Conservation (phyloP, 1,140 invertebrate genomes). For the Eurytemora carolleeae region DNA sequence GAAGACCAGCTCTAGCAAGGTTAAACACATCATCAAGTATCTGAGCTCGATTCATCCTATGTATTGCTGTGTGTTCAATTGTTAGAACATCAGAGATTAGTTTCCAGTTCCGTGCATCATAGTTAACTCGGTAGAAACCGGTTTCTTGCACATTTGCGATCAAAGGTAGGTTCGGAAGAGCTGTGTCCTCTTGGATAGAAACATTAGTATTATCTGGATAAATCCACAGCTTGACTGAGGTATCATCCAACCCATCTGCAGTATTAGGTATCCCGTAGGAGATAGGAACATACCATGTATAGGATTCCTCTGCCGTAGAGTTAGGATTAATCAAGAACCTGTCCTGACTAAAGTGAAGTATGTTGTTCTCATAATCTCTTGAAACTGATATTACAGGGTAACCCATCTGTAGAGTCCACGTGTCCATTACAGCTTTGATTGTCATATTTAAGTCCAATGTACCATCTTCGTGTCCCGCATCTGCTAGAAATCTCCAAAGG, state of each 20-base stretch:
- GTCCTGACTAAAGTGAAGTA: not conserved
- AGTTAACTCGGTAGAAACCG: constrained; percentile 34
- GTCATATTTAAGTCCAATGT: constrained; percentile 24
- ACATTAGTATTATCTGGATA: not conserved
- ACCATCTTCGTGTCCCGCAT: not conserved
- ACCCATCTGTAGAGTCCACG: constrained; percentile 31
- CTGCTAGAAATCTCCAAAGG: not conserved
- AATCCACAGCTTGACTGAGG: not conserved
- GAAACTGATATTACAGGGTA: constrained; percentile 25
- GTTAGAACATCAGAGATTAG: constrained; percentile 25
- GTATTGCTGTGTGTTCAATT: constrained; percentile 24
- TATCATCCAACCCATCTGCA: not conserved
- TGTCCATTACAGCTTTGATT: constrained; percentile 32
- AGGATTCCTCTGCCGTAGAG: not conserved
- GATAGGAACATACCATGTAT: constrained; percentile 2
- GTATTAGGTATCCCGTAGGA: not conserved
- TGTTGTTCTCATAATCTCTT: not conserved
- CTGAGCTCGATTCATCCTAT: constrained; percentile 33
- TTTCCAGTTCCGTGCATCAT: constrained; percentile 32
- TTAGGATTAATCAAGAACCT: not conserved
- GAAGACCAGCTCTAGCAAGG: constrained; percentile 3
- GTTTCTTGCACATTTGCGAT: constrained; percentile 20
- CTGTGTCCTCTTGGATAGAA: constrained; percentile 3
- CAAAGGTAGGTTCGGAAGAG: constrained; percentile 17
- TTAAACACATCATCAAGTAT: constrained; percentile 21